Conservation (phyloP, 2,888 invertebrate species). For the Tachina lurida region DNA sequence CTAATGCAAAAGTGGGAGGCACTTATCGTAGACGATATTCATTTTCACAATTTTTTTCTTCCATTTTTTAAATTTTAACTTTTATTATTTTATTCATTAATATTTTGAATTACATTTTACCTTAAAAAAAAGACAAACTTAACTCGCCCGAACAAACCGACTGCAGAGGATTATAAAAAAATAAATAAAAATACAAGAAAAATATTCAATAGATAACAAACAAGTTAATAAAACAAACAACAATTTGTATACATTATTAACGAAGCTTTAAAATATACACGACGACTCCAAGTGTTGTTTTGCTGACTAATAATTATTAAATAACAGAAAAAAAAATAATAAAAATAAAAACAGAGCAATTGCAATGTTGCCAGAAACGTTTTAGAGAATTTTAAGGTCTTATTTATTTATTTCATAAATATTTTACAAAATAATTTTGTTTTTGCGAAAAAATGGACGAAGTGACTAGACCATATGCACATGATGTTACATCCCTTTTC, state of each 20-base stretch:
- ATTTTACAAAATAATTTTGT: no score
- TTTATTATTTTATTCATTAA: no score
- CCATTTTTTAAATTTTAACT: no score
- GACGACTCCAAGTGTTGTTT: constrained; percentile 29
- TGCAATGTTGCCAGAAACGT: neutral
- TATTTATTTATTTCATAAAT: no score
- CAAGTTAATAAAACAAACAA: constrained; percentile 50
- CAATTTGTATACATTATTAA: constrained; percentile 28
- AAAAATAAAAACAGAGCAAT: constrained; percentile 8
- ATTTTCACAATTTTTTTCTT: no score
- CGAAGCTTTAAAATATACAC: constrained; percentile 42
- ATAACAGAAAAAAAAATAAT: neutral
- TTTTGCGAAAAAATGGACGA: no score
- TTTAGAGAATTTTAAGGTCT: no score
- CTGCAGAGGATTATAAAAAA: constrained; percentile 30
- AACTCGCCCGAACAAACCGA: constrained; percentile 17
- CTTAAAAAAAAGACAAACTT: constrained; percentile 34
- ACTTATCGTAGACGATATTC: no score
- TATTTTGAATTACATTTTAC: neutral
- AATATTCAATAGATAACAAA: constrained; percentile 58
- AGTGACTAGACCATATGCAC: no score
- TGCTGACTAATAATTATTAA: constrained; percentile 32
- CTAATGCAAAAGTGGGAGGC: no score
- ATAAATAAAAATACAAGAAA: constrained; percentile 25
- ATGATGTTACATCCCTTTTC: no score